Evolutionary conservation across 2,888 invertebrate genomes (phyloP).

Genomic region (Apoderus coryli): DNA sequence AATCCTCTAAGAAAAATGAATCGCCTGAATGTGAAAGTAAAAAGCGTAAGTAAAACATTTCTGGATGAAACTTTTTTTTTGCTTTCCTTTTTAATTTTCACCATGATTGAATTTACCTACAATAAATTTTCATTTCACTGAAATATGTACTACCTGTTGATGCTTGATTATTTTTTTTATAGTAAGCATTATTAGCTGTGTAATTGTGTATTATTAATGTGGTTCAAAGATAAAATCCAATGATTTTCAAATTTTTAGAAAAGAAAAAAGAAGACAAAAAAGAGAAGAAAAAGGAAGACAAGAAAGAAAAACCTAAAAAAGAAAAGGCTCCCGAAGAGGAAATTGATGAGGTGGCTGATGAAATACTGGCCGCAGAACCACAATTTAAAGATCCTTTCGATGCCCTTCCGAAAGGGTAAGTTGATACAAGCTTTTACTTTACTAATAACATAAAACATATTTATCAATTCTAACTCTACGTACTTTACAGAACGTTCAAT

Average conservation of each 20-base stretch:
- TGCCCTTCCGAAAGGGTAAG: conserved; percentile 69
- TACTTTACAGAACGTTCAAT: conserved; percentile 67
- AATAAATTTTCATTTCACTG: too few relatives aligned
- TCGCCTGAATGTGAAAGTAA: too few relatives aligned
- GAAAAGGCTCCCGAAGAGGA: conserved; percentile 42
- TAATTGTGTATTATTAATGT: too few relatives aligned
- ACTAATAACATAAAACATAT: conserved; percentile 3
- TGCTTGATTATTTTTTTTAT: too few relatives aligned
- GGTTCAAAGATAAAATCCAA: too few relatives aligned
- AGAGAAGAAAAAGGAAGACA: conserved; percentile 32
- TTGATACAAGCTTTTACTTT: conserved; percentile 8
- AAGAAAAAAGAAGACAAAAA: conserved; percentile 30
- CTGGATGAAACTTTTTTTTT: too few relatives aligned
- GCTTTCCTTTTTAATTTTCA: too few relatives aligned
- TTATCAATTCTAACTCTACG: conserved; percentile 20
- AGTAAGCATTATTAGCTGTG: too few relatives aligned
- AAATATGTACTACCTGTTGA: too few relatives aligned
- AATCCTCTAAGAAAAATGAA: too few relatives aligned
- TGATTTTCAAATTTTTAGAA: conserved; percentile 18
- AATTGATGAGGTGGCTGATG: conserved; percentile 53
- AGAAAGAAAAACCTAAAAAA: conserved; percentile 34
- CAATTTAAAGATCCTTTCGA: conserved; percentile 88
- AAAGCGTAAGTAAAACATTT: too few relatives aligned
- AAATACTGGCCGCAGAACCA: conserved; percentile 56
- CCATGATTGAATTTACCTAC: too few relatives aligned